Evolutionary conservation across 2,888 invertebrate species (phyloP).

Genomic region (Yponomeuta sedellus): DNA sequence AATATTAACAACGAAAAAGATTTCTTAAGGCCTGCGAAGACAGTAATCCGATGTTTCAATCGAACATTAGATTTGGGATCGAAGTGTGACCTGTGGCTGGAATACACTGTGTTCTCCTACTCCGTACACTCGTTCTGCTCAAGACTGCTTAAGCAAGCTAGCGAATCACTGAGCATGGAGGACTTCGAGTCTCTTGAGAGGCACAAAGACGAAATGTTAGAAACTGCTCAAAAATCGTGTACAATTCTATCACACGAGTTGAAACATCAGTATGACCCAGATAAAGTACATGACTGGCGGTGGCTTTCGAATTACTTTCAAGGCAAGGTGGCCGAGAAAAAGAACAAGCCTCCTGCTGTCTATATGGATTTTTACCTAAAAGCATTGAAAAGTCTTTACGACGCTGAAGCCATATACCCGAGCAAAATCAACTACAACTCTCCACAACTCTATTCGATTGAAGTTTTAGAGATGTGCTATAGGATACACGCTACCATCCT

Average conservation of each 20-base stretch:
- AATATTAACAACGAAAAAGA: conserved; percentile 77
- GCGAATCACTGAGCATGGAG: conserved; percentile 84
- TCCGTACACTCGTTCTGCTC: conserved; percentile 94
- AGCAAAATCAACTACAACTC: conserved; percentile 89
- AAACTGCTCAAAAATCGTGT: conserved; percentile 87
- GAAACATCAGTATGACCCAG: conserved; percentile 67
- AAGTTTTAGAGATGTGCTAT: conserved; percentile 90
- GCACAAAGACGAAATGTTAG: conserved; percentile 86
- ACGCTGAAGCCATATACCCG: conserved; percentile 90
- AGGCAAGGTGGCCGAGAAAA: conserved; percentile 96
- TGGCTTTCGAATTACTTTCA: conserved; percentile 97
- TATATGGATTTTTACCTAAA: conserved; percentile 88
- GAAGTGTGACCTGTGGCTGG: conserved; percentile 89
- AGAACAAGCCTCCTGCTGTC: conserved; percentile 81
- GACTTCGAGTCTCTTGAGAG: conserved; percentile 84
- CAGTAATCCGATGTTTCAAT: conserved; percentile 87
- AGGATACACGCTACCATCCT: conserved; percentile 92
- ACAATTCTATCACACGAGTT: conserved; percentile 80
- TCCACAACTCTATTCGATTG: conserved; percentile 89
- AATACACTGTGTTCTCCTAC: conserved; percentile 93
- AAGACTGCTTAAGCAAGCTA: conserved; percentile 87
- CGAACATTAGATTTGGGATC: conserved; percentile 86
- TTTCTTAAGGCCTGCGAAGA: conserved; percentile 81
- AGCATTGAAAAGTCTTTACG: conserved; percentile 85
- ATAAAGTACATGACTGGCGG: conserved; percentile 85